Percentiles rank a stretch among this genome's conserved stretches.
Evolutionary conservation across 1,140 invertebrate species (phyloP).

Genomic region (Drosophila subobscura): DNA sequence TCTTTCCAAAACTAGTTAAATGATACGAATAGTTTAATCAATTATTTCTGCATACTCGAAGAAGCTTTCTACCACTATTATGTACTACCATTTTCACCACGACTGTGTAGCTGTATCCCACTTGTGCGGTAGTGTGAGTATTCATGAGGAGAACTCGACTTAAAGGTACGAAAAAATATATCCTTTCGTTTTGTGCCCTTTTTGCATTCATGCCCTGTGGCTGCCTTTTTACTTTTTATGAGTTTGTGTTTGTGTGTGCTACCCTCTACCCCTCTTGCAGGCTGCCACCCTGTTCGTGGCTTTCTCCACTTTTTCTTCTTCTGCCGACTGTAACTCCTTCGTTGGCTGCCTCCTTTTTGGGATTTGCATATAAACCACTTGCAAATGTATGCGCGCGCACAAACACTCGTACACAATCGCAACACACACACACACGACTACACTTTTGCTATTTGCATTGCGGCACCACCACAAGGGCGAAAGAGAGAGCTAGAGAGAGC

Average conservation of each 20-base stretch:
- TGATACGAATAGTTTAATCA: too few species aligned
- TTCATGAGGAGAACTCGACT: slow-evolving; percentile 28
- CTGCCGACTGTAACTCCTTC: slow-evolving; percentile 22
- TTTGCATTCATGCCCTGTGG: slow-evolving; percentile 17
- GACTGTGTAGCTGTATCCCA: not conserved
- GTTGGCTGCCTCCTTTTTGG: slow-evolving; percentile 47
- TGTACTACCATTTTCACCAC: not conserved
- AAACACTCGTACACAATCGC: slow-evolving; percentile 23
- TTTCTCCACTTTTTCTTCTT: slow-evolving; percentile 9
- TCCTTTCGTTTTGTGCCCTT: slow-evolving; percentile 1
- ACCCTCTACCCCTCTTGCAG: too few species aligned
- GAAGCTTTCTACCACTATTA: too few species aligned
- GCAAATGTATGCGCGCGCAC: slow-evolving; percentile 77
- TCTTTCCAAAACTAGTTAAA: too few species aligned
- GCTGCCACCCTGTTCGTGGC: slow-evolving; percentile 16
- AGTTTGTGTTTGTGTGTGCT: slow-evolving; percentile 10
- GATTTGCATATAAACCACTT: slow-evolving; percentile 82
- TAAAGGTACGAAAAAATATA: slow-evolving; percentile 57
- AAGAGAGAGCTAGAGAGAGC: not conserved
- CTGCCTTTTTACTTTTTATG: slow-evolving; percentile 34
- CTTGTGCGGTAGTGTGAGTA: not conserved
- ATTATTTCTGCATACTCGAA: too few species aligned
- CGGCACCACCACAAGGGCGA: slow-evolving; percentile 9
- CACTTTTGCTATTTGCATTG: slow-evolving; percentile 65
- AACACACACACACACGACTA: slow-evolving; percentile 25